phyloP scores from a whole-genome alignment of 2,888 invertebrate species.

The Aplocera efformata region DNA sequence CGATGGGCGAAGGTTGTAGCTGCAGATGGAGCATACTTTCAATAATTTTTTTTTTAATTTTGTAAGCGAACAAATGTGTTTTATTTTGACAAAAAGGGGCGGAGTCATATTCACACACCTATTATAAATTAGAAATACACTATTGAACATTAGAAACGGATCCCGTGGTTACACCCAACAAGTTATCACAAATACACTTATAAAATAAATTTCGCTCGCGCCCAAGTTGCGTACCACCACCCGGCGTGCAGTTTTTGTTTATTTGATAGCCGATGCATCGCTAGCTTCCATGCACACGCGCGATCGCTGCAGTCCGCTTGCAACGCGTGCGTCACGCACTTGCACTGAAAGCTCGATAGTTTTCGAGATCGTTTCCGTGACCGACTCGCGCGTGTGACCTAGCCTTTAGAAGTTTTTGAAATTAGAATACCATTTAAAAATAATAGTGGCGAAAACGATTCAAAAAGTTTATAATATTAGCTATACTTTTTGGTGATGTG shows the following conservation, averaged over 20 bases:
- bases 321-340: conserved; percentile 70
- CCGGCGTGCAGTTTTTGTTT: conserved; percentile 67
- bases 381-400: conserved; percentile 37
- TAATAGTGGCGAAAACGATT: no score
- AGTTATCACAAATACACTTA: conserved; percentile 46
- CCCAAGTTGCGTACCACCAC: conserved; percentile 51
- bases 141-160: no score
- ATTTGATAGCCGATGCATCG: conserved; percentile 74
- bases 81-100: no score
- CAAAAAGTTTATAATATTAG: no score
- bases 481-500: conserved; percentile 13
- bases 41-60: no score
- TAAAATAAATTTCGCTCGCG: conserved; percentile 52
- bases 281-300: conserved; percentile 63
- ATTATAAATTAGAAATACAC: no score
- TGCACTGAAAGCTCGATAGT: conserved; percentile 46
- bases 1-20: no score
- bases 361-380: conserved; percentile 33
- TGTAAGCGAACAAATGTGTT: no score
- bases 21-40: no score
- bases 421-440: not conserved
- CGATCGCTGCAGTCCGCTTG: conserved; percentile 58
- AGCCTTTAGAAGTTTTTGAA: conserved; percentile 29
- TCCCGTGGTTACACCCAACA: no score
- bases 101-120: no score